Base-by-base conservation (phyloP, 2,888 invertebrate genomes). In the Gerris lacustris region DNA sequence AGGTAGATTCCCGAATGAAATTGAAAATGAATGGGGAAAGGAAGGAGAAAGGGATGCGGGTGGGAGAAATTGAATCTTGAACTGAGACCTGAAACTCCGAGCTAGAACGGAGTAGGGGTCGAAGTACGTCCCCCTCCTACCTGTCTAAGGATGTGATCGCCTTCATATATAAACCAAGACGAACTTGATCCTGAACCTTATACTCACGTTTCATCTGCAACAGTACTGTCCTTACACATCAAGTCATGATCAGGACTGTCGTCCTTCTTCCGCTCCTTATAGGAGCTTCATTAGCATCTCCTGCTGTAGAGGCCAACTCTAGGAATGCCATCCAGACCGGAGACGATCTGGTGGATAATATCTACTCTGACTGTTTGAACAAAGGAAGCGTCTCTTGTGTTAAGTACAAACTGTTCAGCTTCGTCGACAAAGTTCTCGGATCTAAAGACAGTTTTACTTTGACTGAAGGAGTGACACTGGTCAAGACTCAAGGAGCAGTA, bases 371-470 rank as follows among this genome's bases (percentile, higher is more conserved):
- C 78, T 92, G 92, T 79, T 82, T 91, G 74, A 86, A 87, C 77
- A 92, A 92, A 81, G 92, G 92, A 79, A 91, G 92, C 45, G 87
- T 90, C 76, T 88, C 89, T 80, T 92, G 92, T 80, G 86, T 92
- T 77, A 92, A 92, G 81, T 90, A 91, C 84, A 92, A 92, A 80
- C 86, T 92, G 79, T 91, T 92, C 83, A 88, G 90, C 43, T 91
- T 88, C 81, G 90, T 92, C 76, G 92, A 92, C 83, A 92, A 92
- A 81, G 88, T 92, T n/a, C 72, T 75, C 55, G 87, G 88, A 68
- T 88, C 88, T 76, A 91, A 90, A 80, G 92, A 92, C 78, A 87
- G 87, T 73, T 91, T 91, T 78, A 86, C 89, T 7, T 80, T 92
- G 66, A 87, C 90, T 71, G 92, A 92, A 76, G 92, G 92, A 70